phyloP scores from a whole-genome alignment of 2,888 invertebrate genomes.

The Tachina lurida region DNA sequence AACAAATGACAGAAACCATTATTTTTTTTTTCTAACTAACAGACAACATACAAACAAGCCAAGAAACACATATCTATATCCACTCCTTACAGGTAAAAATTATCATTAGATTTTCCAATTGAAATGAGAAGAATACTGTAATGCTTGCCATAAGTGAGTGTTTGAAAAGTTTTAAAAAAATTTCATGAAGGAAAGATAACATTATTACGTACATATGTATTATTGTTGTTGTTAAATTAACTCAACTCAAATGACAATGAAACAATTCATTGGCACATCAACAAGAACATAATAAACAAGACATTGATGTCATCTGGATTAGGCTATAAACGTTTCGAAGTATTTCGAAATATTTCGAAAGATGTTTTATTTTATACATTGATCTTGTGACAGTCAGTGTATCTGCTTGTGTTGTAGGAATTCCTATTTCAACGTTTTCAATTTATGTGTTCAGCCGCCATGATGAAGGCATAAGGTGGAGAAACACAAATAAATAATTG shows the following conservation, averaged over 20 bases:
- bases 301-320: slow-evolving; percentile 52
- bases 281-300: slow-evolving; percentile 12
- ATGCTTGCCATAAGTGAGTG: neutral
- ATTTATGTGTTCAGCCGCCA: neutral
- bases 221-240: slow-evolving; percentile 37
- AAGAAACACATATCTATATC: slow-evolving; percentile 7
- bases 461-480: neutral
- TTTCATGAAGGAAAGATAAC: neutral
- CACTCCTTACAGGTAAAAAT: slow-evolving; percentile 55
- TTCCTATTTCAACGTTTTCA: slow-evolving; percentile 2
- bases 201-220: neutral
- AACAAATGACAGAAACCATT: slow-evolving; percentile 64
- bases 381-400: slow-evolving; percentile 31
- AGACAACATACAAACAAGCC: neutral
- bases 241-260: slow-evolving; percentile 63
- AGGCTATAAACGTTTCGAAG: slow-evolving; percentile 27
- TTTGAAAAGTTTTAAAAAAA: neutral
- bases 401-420: slow-evolving; percentile 40
- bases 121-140: slow-evolving; percentile 38
- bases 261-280: slow-evolving; percentile 66
- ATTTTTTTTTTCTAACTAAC: slow-evolving; percentile 1
- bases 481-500: too few species aligned
- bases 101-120: slow-evolving; percentile 55
- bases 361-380: slow-evolving; percentile 18
- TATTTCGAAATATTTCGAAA: slow-evolving; percentile 8